phyloP scores from a whole-genome alignment of 2,888 invertebrate species.

The Argyresthia goedartella region DNA sequence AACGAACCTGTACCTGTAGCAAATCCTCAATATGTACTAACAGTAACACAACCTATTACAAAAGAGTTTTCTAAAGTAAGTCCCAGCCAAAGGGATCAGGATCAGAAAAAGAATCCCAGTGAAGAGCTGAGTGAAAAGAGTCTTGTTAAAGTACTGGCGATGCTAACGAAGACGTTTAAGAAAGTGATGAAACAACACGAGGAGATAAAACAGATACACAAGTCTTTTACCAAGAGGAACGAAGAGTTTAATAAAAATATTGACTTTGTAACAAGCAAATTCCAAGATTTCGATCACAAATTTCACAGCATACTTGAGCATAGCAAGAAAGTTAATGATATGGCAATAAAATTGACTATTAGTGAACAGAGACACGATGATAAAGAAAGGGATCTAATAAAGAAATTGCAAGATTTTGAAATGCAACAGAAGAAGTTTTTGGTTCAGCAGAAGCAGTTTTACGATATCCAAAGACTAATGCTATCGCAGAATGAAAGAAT shows the following conservation, averaged over 20 bases:
- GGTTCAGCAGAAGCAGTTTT: slow-evolving; percentile 49
- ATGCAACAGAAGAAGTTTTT: slow-evolving; percentile 52
- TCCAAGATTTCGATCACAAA: slow-evolving; percentile 43
- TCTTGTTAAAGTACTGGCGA: slow-evolving; percentile 44
- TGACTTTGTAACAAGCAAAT: slow-evolving; percentile 24
- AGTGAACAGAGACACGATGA: slow-evolving; percentile 31
- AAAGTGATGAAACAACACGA: slow-evolving; percentile 51
- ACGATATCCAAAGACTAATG: slow-evolving; percentile 48
- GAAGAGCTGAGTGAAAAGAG: slow-evolving; percentile 35
- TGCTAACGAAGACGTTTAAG: slow-evolving; percentile 53
- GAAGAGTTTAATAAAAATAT: slow-evolving; percentile 35
- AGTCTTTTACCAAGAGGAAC: slow-evolving; percentile 28
- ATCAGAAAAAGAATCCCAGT: slow-evolving; percentile 17
- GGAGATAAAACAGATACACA: slow-evolving; percentile 43
- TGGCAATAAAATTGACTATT: slow-evolving; percentile 26
- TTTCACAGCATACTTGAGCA: slow-evolving; percentile 32
- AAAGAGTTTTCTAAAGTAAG: slow-evolving; percentile 19
- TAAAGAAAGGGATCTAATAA: slow-evolving; percentile 35
- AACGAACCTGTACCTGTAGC: not conserved
- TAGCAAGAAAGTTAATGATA: slow-evolving; percentile 29
- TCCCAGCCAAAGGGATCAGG: slow-evolving; percentile 21
- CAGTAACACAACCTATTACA: not conserved
- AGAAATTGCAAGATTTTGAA: slow-evolving; percentile 43
- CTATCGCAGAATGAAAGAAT: slow-evolving; percentile 53
- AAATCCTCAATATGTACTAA: not conserved